phyloP scores from a whole-genome alignment of 1,140 invertebrate species.

The Scaptomyza graminum region DNA sequence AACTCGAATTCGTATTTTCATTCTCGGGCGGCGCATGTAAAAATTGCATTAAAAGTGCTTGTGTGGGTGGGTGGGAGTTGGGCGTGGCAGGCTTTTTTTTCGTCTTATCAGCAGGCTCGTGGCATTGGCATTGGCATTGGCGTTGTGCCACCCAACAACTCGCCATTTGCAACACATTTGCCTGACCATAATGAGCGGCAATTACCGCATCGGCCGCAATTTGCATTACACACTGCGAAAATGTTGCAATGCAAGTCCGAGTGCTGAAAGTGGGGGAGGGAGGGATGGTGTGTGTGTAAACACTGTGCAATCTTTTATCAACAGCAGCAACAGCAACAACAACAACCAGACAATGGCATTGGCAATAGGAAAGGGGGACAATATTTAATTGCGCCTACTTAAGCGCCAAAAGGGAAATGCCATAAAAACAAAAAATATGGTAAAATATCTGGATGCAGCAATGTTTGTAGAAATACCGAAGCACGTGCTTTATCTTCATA shows the following conservation, averaged over 20 bases:
- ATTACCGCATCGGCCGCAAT: slow-evolving; percentile 80
- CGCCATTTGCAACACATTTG: slow-evolving; percentile 55
- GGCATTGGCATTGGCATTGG: slow-evolving; percentile 34
- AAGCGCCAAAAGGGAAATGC: slow-evolving; percentile 33
- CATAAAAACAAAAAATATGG: slow-evolving; percentile 25
- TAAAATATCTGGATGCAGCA: not conserved
- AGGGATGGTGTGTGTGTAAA: slow-evolving; percentile 50
- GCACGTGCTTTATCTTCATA: not conserved
- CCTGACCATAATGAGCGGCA: slow-evolving; percentile 81
- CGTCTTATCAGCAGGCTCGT: slow-evolving; percentile 70
- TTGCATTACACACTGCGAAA: slow-evolving; percentile 78
- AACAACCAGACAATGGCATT: slow-evolving; percentile 25
- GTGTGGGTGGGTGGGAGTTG: slow-evolving; percentile 8
- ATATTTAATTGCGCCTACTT: slow-evolving; percentile 57
- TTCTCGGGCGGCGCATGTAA: slow-evolving; percentile 50
- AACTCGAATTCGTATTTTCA: slow-evolving; percentile 10
- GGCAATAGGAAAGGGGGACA: slow-evolving; percentile 27
- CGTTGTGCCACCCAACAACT: too few species aligned
- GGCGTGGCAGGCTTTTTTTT: not conserved
- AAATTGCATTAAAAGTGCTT: slow-evolving; percentile 77
- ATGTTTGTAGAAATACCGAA: not conserved
- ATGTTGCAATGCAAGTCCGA: slow-evolving; percentile 54
- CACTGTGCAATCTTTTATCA: slow-evolving; percentile 78
- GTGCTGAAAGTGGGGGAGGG: not conserved
- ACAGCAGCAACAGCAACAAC: slow-evolving; percentile 64